phyloP scores from a whole-genome alignment of 2,888 invertebrate species.

The Ophonus ardosiacus region DNA sequence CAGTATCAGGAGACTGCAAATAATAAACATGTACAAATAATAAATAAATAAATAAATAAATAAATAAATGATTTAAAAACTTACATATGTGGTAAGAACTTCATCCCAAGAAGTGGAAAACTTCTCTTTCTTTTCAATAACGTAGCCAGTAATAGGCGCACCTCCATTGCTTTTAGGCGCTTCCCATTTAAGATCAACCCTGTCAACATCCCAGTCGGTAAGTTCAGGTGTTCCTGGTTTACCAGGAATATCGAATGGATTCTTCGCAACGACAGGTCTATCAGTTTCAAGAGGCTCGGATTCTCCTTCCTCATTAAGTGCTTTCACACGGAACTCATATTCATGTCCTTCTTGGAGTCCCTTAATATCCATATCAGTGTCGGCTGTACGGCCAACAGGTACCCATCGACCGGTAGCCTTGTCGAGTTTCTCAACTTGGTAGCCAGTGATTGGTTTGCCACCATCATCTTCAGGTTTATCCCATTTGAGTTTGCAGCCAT shows the following conservation, averaged over 20 bases:
- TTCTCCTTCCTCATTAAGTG: slow-evolving; percentile 96
- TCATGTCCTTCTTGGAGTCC: slow-evolving; percentile 95
- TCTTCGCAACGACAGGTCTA: slow-evolving; percentile 92
- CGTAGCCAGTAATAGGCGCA: slow-evolving; percentile 89
- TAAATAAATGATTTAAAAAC: too few species aligned
- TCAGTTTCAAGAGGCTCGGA: slow-evolving; percentile 97
- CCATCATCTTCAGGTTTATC: slow-evolving; percentile 97
- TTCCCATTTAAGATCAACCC: slow-evolving; percentile 91
- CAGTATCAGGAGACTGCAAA: slow-evolving; percentile 84
- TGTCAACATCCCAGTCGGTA: slow-evolving; percentile 93
- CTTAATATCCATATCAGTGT: slow-evolving; percentile 89
- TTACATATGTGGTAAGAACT: slow-evolving; percentile 85
- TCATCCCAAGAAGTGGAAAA: slow-evolving; percentile 89
- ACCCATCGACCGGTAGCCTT: slow-evolving; percentile 95
- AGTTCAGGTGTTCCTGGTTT: slow-evolving; percentile 93
- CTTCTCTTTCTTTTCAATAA: slow-evolving; percentile 93
- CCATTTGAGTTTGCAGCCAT: slow-evolving; percentile 94
- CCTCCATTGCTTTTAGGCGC: slow-evolving; percentile 88
- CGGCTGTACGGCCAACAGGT: slow-evolving; percentile 91
- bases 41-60: slow-evolving; percentile 10
- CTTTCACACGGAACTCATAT: slow-evolving; percentile 95
- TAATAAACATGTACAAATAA: slow-evolving; percentile 34
- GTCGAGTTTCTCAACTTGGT: slow-evolving; percentile 96
- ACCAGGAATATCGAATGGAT: slow-evolving; percentile 91
- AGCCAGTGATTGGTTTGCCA: slow-evolving; percentile 94